phyloP scores from a whole-genome alignment of 2,113 vertebrate genomes.

The Synchiropus splendidus region DNA sequence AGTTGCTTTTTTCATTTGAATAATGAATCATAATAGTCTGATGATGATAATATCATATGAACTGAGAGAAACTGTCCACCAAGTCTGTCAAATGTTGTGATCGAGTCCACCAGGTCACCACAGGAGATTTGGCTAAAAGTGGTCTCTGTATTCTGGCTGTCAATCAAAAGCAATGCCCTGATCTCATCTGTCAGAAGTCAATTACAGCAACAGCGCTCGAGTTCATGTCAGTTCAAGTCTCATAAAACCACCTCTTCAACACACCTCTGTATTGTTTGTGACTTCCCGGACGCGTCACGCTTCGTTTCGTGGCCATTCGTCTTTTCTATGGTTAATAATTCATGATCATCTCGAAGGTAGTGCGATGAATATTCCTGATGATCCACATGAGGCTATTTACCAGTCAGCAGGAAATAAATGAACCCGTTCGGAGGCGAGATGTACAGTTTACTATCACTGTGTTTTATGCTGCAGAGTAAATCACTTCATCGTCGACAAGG shows the following conservation, averaged over 20 bases:
- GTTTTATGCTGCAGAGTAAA: slow-evolving; percentile 45
- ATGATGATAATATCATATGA: too few relatives aligned
- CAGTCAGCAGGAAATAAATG: slow-evolving; percentile 56
- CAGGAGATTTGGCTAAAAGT: slow-evolving; percentile 17
- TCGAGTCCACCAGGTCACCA: too few relatives aligned
- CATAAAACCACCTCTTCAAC: slow-evolving; percentile 4
- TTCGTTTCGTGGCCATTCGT: slow-evolving; percentile 52
- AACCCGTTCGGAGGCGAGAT: slow-evolving; percentile 46
- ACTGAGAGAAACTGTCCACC: too few relatives aligned
- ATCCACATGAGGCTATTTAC: slow-evolving; percentile 66
- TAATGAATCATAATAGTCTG: too few relatives aligned
- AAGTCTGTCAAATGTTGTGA: too few relatives aligned
- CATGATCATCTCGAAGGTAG: slow-evolving; percentile 57
- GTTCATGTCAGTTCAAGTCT: slow-evolving; percentile 36
- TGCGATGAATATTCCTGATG: slow-evolving; percentile 62
- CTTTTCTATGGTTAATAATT: slow-evolving; percentile 61
- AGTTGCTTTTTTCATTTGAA: too few relatives aligned
- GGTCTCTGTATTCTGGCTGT: slow-evolving; percentile 29
- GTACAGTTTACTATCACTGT: slow-evolving; percentile 36
- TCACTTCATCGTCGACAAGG: slow-evolving; percentile 27
- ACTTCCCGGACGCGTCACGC: slow-evolving; percentile 43
- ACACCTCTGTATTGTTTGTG: slow-evolving; percentile 21
- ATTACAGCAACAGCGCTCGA: slow-evolving; percentile 34
- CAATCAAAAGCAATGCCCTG: slow-evolving; percentile 24
- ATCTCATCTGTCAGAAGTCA: slow-evolving; percentile 30